phyloP scores from a whole-genome alignment of 2,888 invertebrate genomes.

The Ametastegia equiseti region DNA sequence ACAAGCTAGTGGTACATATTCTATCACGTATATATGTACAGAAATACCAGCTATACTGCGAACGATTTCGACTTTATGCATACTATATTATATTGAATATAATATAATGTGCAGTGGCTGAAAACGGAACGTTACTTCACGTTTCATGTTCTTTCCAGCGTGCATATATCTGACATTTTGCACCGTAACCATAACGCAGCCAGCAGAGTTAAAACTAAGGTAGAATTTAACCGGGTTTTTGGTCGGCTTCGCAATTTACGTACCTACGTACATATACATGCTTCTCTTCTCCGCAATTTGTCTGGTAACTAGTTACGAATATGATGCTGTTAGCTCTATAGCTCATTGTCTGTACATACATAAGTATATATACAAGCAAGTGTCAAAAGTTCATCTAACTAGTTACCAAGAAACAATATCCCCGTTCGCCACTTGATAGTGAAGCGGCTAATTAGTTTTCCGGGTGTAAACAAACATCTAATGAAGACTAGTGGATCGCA shows the following conservation, averaged over 20 bases:
- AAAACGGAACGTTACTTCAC: constrained; percentile 21
- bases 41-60: constrained; percentile 17
- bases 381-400: background rate
- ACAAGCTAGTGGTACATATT: background rate
- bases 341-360: background rate
- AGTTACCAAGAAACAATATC: background rate
- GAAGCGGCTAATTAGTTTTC: background rate
- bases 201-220: background rate
- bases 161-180: background rate
- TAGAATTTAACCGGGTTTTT: constrained; percentile 26
- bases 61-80: constrained; percentile 2
- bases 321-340: background rate
- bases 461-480: background rate
- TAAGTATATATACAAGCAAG: too few species aligned
- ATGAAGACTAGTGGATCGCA: background rate
- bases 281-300: background rate
- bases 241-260: constrained; percentile 10
- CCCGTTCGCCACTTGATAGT: background rate
- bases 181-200: constrained; percentile 16
- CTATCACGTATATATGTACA: background rate
- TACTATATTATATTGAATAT: background rate
- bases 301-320: background rate
- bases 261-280: too few species aligned
- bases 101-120: constrained; percentile 26
- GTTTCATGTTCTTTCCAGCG: constrained; percentile 7